Evolutionary conservation across 2,113 vertebrate species (phyloP).

Genomic region (Mus pahari): DNA sequence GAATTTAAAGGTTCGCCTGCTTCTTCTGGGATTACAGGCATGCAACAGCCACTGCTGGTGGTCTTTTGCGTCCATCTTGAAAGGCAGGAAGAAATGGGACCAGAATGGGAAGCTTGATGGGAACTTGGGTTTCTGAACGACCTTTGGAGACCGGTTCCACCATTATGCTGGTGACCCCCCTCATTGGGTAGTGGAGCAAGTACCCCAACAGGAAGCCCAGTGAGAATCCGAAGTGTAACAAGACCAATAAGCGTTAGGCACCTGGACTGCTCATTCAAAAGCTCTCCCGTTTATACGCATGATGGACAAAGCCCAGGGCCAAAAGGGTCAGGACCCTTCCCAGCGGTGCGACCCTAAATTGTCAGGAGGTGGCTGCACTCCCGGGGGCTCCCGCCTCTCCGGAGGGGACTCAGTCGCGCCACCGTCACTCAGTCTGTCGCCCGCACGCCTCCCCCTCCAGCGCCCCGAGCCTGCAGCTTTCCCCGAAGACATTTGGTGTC

Average conservation of each 20-base stretch:
- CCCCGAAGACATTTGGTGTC: constrained; percentile 84
- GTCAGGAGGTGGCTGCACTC: background rate
- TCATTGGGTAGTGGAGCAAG: background rate
- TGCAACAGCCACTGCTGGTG: background rate
- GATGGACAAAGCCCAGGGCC: constrained; percentile 48
- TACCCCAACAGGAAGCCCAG: background rate
- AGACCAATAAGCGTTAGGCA: background rate
- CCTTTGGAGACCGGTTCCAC: background rate
- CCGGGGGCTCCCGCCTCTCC: background rate
- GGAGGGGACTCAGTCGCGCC: constrained; percentile 27
- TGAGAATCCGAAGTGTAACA: background rate
- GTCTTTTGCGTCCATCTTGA: constrained; percentile 8
- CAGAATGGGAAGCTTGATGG: background rate
- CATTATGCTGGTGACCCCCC: background rate
- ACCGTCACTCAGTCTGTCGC: constrained; percentile 72
- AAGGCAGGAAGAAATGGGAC: background rate
- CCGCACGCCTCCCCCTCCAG: constrained; percentile 69
- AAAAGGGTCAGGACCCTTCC: background rate
- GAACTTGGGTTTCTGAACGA: background rate
- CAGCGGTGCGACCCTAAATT: background rate
- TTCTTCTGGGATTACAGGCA: background rate
- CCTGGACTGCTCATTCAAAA: background rate
- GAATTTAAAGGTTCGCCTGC: background rate
- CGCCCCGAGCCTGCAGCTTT: constrained; percentile 82
- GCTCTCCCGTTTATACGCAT: background rate